phyloP scores from a whole-genome alignment of 1,140 invertebrate genomes.

The Drosophila virilis region DNA sequence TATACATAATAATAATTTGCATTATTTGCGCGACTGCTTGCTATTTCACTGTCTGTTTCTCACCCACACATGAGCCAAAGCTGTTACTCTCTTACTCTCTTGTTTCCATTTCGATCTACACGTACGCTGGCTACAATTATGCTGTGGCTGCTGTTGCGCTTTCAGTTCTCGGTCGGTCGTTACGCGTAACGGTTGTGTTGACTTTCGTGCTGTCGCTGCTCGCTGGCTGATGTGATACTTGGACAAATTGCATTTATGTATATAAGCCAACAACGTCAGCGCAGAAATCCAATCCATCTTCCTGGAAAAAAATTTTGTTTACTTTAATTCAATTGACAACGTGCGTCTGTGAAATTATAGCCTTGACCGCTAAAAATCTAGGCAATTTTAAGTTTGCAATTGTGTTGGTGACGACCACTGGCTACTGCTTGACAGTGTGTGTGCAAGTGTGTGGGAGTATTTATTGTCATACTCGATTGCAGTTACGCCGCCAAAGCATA shows the following conservation, averaged over 20 bases:
- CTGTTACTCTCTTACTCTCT: constrained; percentile 28
- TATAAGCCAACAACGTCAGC: constrained; percentile 30
- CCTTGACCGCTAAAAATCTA: constrained; percentile 39
- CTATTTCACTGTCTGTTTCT: constrained; percentile 20
- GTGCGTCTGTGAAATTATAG: constrained; percentile 32
- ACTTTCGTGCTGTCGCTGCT: constrained; percentile 7
- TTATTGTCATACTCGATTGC: constrained; percentile 33
- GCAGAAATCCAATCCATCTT: constrained; percentile 27
- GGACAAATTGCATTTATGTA: constrained; percentile 51
- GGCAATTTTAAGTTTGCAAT: constrained; percentile 19
- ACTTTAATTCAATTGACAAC: constrained; percentile 41
- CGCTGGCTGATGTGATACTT: constrained; percentile 25
- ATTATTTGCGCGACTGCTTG: not conserved
- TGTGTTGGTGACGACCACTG: constrained; percentile 26
- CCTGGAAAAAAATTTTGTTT: constrained; percentile 28
- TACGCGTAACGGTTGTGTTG: constrained; percentile 55
- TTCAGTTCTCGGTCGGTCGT: constrained; percentile 61
- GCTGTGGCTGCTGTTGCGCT: constrained; percentile 29
- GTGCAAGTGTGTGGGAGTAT: constrained; percentile 25
- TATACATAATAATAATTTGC: constrained; percentile 2
- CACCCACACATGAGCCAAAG: constrained; percentile 5
- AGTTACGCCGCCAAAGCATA: constrained; percentile 29
- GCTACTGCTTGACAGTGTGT: constrained; percentile 1
- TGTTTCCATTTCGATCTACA: constrained; percentile 34
- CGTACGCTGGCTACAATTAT: constrained; percentile 41